Evolutionary conservation across 2,113 vertebrate species (phyloP).

Genomic region (Cavia porcellus): DNA sequence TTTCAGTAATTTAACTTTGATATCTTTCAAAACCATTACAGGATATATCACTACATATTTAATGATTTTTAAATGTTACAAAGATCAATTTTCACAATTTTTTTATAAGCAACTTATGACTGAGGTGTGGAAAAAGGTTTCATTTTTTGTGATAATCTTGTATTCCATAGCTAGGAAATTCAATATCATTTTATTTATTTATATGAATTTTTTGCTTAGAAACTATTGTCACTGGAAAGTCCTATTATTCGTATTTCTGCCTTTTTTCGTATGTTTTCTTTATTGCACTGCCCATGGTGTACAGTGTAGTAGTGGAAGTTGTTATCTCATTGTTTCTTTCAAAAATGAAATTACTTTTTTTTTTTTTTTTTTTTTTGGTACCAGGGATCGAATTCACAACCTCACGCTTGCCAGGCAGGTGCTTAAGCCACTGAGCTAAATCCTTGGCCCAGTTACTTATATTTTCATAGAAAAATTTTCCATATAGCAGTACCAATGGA

Average conservation of each 20-base stretch:
- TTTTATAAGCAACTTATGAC: too few relatives aligned
- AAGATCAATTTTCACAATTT: not conserved
- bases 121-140: not conserved
- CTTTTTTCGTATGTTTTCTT: not conserved
- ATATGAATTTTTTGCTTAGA: not conserved
- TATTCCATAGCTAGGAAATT: not conserved
- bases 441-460: too few relatives aligned
- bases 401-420: too few relatives aligned
- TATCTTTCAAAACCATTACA: not conserved
- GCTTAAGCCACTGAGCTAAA: too few relatives aligned
- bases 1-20: not conserved
- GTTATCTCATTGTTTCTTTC: not conserved
- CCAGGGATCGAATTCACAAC: too few relatives aligned
- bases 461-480: too few relatives aligned
- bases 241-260: not conserved
- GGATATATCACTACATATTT: not conserved
- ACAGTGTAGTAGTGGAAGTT: not conserved
- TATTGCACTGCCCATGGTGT: not conserved
- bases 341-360: too few relatives aligned
- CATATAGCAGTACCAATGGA: too few relatives aligned
- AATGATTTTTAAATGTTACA: not conserved
- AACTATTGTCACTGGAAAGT: not conserved
- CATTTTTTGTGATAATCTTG: not conserved
- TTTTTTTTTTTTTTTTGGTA: too few relatives aligned
- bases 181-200: not conserved